Percentiles rank a stretch among this genome's conserved stretches.
These are phyloP conservation scores for Pterois miles DNA, from an alignment of 2,797 vertebrate genomes.

Conservation along the genomic window DNA sequence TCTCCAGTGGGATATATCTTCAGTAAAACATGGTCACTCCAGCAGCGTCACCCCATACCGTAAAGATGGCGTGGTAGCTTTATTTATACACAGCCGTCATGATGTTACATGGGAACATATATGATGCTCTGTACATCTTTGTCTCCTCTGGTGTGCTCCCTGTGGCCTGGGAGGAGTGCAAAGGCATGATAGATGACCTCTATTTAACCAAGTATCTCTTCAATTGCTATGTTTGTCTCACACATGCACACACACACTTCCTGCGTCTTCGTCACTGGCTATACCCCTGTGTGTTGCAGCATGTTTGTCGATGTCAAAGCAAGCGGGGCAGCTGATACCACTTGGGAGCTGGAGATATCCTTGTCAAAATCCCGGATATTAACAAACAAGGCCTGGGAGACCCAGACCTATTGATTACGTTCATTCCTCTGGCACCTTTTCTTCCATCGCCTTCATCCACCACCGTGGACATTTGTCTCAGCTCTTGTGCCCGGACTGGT, in stretches of 20 bases:
- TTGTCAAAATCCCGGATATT: constrained; percentile 58
- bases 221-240: constrained; percentile 19
- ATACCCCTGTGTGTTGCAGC: not conserved
- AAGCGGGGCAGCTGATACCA: constrained; percentile 21
- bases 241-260: not conserved
- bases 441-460: constrained; percentile 5
- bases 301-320: constrained; percentile 31
- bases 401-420: constrained; percentile 41
- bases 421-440: constrained; percentile 41
- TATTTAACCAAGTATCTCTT: constrained; percentile 40
- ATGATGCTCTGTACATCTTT: constrained; percentile 32
- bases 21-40: constrained; percentile 59
- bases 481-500: constrained; percentile 30
- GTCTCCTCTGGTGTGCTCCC: constrained; percentile 3
- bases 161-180: constrained; percentile 22
- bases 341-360: constrained; percentile 12
- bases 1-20: constrained; percentile 57
- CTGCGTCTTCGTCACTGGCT: constrained; percentile 1
- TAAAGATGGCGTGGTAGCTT: constrained; percentile 45
- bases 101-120: constrained; percentile 36
- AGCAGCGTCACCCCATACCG: constrained; percentile 14
- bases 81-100: constrained; percentile 55
- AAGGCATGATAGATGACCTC: constrained; percentile 42
- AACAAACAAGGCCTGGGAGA: constrained; percentile 45
- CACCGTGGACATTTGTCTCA: constrained; percentile 9